Evolutionary conservation across 2,113 vertebrate species (phyloP), one percentile per base, ranked within the genome.

Genomic region (Sardina pilchardus): DNA sequence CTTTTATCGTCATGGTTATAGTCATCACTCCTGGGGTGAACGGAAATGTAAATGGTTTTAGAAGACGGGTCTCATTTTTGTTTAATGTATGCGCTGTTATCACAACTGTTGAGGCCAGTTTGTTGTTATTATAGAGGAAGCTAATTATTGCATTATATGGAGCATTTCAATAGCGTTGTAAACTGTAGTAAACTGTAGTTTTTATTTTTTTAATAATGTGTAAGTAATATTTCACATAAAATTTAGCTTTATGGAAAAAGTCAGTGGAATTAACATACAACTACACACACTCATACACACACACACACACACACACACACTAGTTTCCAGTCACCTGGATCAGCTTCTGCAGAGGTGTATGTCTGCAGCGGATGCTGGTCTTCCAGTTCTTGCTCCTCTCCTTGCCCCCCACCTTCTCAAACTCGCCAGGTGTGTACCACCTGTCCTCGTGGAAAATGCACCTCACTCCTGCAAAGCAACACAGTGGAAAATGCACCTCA

Each of bases 381-480:
- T 94, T 95, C 95, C 95, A 95, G 90, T 94, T 95, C 82, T 17
- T 94, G 4, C 0, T 0, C 9, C 2, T 88, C 5, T 7, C 10
- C 81, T 88, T 95, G 5, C 93, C 93, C 0, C 81, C 92, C 50
- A 87, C 85, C 39, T 1, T 87, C 86, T 94, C 90, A 92, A 96
- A 96, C 4, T 82, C 87, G 48, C 0, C 0, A 0, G 94, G 94
- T 21, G 87, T 86, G 43, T 92, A 91, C 95, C 94, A 94, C 7
- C 3, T 0, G 1, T 39, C 82, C 0, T 87, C 0, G 1, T 48
- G 84, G 16, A 71, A 0, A 50, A 96, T 92, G 75, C 94, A 94
- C 82, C 50, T 71, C 0, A 92, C 82, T 26, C 94, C 94, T 95
- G 67, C 67, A 85, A 89, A 4, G 56, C 30, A 5, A 16, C n/a